Evolutionary conservation across 2,797 vertebrate genomes (phyloP).

Genomic region (Pangasius mekongensis): DNA sequence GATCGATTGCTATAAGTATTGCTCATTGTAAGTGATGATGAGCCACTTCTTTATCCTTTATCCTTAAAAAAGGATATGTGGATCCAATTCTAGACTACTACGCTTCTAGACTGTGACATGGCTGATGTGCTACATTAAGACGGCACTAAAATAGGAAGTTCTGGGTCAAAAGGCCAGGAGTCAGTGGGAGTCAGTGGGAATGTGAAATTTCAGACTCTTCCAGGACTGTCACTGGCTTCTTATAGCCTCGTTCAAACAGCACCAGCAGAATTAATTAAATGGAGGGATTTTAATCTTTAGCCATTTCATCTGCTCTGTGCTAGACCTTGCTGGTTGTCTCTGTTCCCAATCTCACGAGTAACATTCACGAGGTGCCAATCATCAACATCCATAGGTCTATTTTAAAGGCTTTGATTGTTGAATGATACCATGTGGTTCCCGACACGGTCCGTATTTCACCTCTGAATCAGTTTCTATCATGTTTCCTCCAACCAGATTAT

Average conservation of each 20-base stretch:
- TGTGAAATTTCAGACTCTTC: constrained; percentile 70
- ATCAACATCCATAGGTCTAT: background rate
- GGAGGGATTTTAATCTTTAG: background rate
- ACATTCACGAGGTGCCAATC: background rate
- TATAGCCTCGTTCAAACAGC: background rate
- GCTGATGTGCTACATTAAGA: constrained; percentile 71
- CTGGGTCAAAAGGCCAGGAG: constrained; percentile 63
- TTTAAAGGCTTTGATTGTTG: background rate
- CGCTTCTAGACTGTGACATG: background rate
- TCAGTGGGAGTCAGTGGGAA: constrained; percentile 65
- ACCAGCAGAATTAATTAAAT: background rate
- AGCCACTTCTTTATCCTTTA: background rate
- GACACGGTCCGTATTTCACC: background rate
- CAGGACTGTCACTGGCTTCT: constrained; percentile 24
- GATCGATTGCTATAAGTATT: background rate
- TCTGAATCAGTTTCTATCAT: background rate
- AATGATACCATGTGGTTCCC: background rate
- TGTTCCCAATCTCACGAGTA: background rate
- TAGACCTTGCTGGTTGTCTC: too few species aligned
- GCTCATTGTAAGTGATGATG: background rate
- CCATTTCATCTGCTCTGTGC: background rate
- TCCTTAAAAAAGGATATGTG: background rate
- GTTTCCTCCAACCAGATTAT: background rate
- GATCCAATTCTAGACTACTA: background rate
- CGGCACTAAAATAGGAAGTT: constrained; percentile 67